A percentile compares a stretch with the other conserved stretches of the same genome.
Conservation (phyloP, 2,113 vertebrate species). For the Myocastor coypus region DNA sequence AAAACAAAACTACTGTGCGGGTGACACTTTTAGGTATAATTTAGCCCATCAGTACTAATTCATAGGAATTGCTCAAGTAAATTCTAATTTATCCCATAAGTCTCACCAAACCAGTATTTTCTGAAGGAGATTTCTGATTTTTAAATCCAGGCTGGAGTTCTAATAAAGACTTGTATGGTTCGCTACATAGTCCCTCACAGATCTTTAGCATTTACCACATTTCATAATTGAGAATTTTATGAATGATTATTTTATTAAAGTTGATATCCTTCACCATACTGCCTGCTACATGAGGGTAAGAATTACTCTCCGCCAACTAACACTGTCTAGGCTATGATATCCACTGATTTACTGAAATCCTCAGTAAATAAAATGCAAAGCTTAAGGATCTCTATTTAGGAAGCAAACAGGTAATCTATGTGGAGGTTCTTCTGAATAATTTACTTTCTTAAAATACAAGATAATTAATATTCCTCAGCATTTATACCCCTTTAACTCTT, state of each 20-base stretch:
- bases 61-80: background rate
- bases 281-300: background rate
- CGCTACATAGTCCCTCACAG: conserved; percentile 31
- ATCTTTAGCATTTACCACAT: conserved; percentile 7
- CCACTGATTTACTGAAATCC: too few relatives aligned
- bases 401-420: background rate
- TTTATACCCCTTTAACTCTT: background rate
- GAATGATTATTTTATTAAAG: conserved; percentile 50
- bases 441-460: conserved; percentile 41
- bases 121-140: conserved; percentile 41
- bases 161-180: background rate
- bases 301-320: background rate
- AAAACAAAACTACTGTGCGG: background rate
- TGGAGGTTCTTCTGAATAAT: background rate
- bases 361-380: conserved; percentile 63
- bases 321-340: background rate
- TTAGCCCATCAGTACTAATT: background rate
- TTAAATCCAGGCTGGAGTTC: background rate
- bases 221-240: conserved; percentile 54
- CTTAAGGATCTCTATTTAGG: background rate
- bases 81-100: background rate
- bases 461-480: background rate
- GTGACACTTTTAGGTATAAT: conserved; percentile 4
- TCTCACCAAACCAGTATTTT: background rate
- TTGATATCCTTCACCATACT: background rate